Base-by-base conservation (phyloP, 1,140 invertebrate genomes). In the Solen grandis region DNA sequence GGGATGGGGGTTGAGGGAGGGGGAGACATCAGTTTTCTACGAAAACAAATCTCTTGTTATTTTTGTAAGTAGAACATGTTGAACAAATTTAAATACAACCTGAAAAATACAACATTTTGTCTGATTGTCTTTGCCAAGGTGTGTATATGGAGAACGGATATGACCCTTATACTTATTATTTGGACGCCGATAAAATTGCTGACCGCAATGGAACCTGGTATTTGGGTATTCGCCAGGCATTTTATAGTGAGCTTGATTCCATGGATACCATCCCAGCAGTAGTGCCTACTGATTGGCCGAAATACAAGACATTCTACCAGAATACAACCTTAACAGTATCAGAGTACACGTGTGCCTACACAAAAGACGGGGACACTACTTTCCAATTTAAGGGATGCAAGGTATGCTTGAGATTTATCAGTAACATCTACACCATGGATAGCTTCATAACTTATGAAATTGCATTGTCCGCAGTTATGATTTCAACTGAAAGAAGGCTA, bases 201-300 rank as follows among this genome's bases (percentile, higher is more conserved):
- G 63, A 83, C 33, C 82, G 76, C 54, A 83, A 73, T 19, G 88
- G 88, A 13, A 75, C 62, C 10, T 73, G 84, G 1, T 83, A 82
- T 55, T 38, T 90, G 1, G 87, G 85, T 29, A 76, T 91, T 1
- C 38, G 89, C n/a, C 84, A 91, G 63, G 62, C 89, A 14, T 54
- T 63, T 4, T 14, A 35, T 16, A 33, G 35, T 0, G 88, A 88
- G 57, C 63, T 75, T 19, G 77, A 88, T 54, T 55, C 13, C n/a
- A 73, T 29, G 59, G 76, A n/a, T 65, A 75, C 36, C 84, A 85
- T 68, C 83, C 84, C 0, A 73, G 74, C 5, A 82, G 85, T 22
- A 86, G 87, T 69, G 81, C 76, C 36, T 31, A n/a, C 57, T 86
- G 81, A 5, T 63, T 85, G 50, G 84, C 83, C n/a, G n/a, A n/a